phyloP scores from a whole-genome alignment of 2,888 invertebrate species.

The Eulithis testata region DNA sequence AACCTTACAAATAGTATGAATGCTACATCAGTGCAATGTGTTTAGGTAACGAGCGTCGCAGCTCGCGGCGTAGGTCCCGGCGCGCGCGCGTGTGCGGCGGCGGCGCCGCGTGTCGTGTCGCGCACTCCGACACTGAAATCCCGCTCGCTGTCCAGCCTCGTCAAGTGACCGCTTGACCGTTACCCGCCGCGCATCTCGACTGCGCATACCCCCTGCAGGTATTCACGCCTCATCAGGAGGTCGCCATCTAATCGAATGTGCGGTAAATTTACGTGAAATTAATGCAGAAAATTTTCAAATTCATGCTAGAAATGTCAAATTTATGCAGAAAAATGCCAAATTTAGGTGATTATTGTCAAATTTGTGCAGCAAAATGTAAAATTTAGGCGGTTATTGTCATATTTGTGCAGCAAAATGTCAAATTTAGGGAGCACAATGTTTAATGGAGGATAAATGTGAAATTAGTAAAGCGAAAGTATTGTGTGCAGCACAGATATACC shows the following conservation, averaged over 20 bases:
- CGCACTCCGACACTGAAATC: constrained; percentile 82
- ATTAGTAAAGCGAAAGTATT: too few species aligned
- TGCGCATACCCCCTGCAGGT: constrained; percentile 36
- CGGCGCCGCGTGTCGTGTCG: constrained; percentile 73
- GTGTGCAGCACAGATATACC: too few species aligned
- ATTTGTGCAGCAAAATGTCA: neutral
- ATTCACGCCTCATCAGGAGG: constrained; percentile 29
- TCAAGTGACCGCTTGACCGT: constrained; percentile 80
- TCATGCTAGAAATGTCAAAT: neutral
- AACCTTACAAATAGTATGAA: too few species aligned
- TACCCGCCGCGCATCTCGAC: constrained; percentile 40
- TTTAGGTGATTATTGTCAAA: neutral
- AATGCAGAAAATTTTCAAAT: too few species aligned
- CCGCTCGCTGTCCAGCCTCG: constrained; percentile 84
- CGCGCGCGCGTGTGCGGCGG: constrained; percentile 77
- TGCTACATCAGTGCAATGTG: too few species aligned
- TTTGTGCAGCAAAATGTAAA: neutral
- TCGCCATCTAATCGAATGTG: constrained; percentile 22
- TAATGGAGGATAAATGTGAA: neutral
- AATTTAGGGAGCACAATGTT: neutral
- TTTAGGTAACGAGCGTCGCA: constrained; percentile 71
- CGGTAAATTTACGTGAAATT: neutral
- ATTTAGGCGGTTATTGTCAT: neutral
- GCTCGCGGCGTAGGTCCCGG: constrained; percentile 80
- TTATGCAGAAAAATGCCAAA: neutral